phyloP scores from a whole-genome alignment of 2,888 invertebrate species.

The Noctua janthe region DNA sequence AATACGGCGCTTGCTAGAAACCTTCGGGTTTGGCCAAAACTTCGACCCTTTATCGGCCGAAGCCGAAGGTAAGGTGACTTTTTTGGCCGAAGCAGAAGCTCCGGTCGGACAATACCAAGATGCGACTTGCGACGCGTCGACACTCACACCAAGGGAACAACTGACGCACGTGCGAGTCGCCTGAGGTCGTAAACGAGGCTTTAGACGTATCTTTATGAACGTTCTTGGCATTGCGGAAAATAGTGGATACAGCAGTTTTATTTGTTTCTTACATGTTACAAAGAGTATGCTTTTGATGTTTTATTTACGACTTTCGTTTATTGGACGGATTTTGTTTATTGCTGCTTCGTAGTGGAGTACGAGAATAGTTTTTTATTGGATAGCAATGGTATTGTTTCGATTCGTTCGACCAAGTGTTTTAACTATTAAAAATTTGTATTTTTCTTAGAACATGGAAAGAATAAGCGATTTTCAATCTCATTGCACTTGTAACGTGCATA shows the following conservation, averaged over 20 bases:
- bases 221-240: conserved; percentile 39
- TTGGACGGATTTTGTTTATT: conserved; percentile 46
- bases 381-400: neutral
- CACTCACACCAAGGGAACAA: neutral
- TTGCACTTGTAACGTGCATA: neutral
- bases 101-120: neutral
- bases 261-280: conserved; percentile 39
- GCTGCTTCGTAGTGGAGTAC: conserved; percentile 23
- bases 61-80: neutral
- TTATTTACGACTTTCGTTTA: conserved; percentile 44
- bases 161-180: neutral
- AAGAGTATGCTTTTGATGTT: conserved; percentile 46
- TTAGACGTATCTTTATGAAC: conserved; percentile 25
- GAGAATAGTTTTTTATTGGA: conserved; percentile 19
- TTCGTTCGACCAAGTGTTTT: neutral
- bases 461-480: neutral
- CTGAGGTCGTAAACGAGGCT: neutral
- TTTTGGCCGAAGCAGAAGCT: neutral
- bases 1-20: neutral
- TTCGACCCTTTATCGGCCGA: no score
- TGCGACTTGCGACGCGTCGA: neutral
- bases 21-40: no score
- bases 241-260: conserved; percentile 37
- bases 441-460: neutral
- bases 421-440: no score